Evolutionary conservation across 2,113 vertebrate species (phyloP).

Genomic region (Chloropsis hardwickii): DNA sequence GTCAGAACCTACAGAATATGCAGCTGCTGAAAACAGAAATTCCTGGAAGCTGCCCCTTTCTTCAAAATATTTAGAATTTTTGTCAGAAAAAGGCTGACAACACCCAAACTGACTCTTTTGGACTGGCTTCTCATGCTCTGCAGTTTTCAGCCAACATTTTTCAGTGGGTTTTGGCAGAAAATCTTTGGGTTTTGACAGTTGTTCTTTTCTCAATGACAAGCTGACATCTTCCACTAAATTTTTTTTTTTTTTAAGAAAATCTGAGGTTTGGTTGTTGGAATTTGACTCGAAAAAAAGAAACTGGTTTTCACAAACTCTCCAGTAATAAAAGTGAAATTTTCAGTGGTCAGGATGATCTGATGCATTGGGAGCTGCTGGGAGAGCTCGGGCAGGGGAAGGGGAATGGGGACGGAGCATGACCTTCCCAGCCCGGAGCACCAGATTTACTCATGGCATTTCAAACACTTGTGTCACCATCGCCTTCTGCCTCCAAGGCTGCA

Average conservation of each 20-base stretch:
- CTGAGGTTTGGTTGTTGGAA: neutral
- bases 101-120: constrained; percentile 33
- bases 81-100: constrained; percentile 29
- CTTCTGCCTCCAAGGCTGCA: neutral
- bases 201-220: constrained; percentile 53
- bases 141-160: constrained; percentile 19
- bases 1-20: neutral
- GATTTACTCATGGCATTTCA: neutral
- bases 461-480: neutral
- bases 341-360: fast-evolving
- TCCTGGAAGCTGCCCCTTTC: neutral
- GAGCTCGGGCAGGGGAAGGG: neutral
- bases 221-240: neutral
- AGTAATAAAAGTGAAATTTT: neutral
- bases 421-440: neutral
- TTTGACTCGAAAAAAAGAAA: neutral
- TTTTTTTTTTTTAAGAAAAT: neutral
- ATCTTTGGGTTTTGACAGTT: constrained; percentile 53
- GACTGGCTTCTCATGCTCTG: neutral
- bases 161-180: constrained; percentile 49
- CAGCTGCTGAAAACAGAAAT: neutral
- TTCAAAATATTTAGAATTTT: constrained; percentile 43
- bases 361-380: fast-evolving
- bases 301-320: neutral
- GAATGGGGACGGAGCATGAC: fast-evolving